Evolutionary conservation across 1,140 invertebrate species (phyloP).

Genomic region (Riptortus pedestris): DNA sequence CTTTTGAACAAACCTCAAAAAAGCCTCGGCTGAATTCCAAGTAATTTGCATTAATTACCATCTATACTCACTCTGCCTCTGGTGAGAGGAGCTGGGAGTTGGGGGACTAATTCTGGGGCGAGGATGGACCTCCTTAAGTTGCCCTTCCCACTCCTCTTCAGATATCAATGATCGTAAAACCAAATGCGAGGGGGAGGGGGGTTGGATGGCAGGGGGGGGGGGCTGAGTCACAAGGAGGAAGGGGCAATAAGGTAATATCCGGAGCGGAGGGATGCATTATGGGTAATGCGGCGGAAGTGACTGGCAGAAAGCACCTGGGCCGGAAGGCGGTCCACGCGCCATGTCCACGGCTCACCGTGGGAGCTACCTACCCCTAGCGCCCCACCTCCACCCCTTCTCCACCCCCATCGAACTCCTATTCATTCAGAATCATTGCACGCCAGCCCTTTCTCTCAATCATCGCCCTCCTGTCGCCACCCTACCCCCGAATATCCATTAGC

Average conservation of each 20-base stretch:
- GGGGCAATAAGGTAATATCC: slow-evolving; percentile 15
- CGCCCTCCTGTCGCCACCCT: too few relatives aligned
- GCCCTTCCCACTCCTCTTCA: too few relatives aligned
- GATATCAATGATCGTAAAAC: too few relatives aligned
- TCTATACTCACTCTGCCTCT: too few relatives aligned
- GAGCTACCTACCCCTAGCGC: background rate
- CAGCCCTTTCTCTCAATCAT: background rate
- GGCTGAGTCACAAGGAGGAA: background rate
- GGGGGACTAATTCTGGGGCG: too few relatives aligned
- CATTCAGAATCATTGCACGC: background rate
- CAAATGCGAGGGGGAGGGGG: background rate
- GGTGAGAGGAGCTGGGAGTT: too few relatives aligned
- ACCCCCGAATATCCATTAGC: too few relatives aligned
- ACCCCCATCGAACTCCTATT: background rate
- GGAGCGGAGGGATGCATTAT: slow-evolving; percentile 6
- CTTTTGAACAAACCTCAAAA: too few relatives aligned
- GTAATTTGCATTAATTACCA: too few relatives aligned
- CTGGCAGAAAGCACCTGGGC: slow-evolving; percentile 9
- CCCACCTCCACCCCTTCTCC: background rate
- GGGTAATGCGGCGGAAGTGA: slow-evolving; percentile 17
- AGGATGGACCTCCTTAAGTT: too few relatives aligned
- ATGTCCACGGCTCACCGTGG: background rate
- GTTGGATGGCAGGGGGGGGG: background rate
- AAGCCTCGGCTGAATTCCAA: too few relatives aligned
- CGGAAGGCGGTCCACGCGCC: slow-evolving; percentile 1